Evolutionary conservation across 1,140 invertebrate genomes (phyloP).

Genomic region (Theocolax elegans): DNA sequence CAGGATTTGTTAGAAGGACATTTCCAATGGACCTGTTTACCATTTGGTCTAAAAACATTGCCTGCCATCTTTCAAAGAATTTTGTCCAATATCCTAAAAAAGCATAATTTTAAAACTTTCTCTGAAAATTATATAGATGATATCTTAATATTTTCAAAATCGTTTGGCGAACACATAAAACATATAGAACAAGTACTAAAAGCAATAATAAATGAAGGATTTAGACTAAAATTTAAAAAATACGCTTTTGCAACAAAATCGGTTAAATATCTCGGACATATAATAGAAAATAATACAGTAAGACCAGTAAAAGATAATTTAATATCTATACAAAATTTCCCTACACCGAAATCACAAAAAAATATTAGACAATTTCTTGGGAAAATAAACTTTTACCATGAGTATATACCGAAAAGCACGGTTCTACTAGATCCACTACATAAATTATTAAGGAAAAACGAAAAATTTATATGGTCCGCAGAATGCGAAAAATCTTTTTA

Average conservation of each 20-base stretch:
- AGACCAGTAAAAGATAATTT: constrained; percentile 42
- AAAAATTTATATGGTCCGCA: too few relatives aligned
- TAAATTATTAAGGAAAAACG: too few relatives aligned
- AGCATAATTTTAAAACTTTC: constrained; percentile 49
- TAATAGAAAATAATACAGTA: constrained; percentile 12
- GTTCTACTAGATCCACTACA: constrained; percentile 5
- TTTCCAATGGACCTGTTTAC: constrained; percentile 39
- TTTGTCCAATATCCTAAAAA: constrained; percentile 49
- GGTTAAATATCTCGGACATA: constrained; percentile 18
- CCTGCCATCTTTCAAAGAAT: constrained; percentile 41
- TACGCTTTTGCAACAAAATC: not conserved
- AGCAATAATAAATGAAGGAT: constrained; percentile 18
- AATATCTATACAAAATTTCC: constrained; percentile 8
- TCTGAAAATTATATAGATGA: constrained; percentile 54
- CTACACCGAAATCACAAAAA: constrained; percentile 22
- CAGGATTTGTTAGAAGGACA: not conserved
- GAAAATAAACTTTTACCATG: constrained; percentile 2
- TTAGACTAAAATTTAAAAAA: constrained; percentile 15
- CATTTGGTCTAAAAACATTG: constrained; percentile 37
- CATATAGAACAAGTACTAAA: not conserved
- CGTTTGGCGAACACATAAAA: not conserved
- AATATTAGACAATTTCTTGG: constrained; percentile 12
- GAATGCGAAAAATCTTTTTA: too few relatives aligned
- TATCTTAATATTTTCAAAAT: constrained; percentile 56
- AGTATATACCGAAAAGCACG: not conserved